Conservation (phyloP, 2,797 vertebrate genomes). For the Euphonia xanthogaster region DNA sequence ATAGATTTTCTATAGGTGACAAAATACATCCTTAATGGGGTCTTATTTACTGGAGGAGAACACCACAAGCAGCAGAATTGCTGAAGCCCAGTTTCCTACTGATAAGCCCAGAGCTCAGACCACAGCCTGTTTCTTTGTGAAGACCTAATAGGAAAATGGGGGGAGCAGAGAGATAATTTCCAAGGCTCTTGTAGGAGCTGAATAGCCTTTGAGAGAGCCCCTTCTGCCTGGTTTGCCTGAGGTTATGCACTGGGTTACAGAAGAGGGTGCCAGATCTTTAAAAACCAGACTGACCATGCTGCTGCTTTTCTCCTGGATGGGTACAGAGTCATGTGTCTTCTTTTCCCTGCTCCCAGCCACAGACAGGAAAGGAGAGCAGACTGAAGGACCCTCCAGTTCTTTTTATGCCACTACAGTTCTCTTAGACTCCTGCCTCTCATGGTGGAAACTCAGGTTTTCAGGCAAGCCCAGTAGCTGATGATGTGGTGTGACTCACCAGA, state of each 20-base stretch:
- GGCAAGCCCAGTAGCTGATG: not conserved
- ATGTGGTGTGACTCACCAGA: fast-evolving
- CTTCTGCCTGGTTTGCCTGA: not conserved
- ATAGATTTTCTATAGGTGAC: not conserved
- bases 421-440: not conserved
- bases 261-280: not conserved
- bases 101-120: not conserved
- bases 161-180: constrained; percentile 17
- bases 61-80: not conserved
- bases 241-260: not conserved
- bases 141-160: not conserved
- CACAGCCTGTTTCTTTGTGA: constrained; percentile 1
- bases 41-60: not conserved
- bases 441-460: not conserved
- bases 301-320: not conserved
- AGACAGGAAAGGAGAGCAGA: not conserved
- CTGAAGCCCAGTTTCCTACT: constrained; percentile 14
- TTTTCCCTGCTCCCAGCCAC: not conserved
- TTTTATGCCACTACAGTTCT: not conserved
- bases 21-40: not conserved
- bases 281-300: not conserved
- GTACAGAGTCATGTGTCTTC: not conserved
- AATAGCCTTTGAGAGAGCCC: not conserved
- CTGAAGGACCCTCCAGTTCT: not conserved
- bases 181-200: not conserved